Conservation (phyloP, 2,888 invertebrate genomes). For the Hirtodrosophila duncani region DNA sequence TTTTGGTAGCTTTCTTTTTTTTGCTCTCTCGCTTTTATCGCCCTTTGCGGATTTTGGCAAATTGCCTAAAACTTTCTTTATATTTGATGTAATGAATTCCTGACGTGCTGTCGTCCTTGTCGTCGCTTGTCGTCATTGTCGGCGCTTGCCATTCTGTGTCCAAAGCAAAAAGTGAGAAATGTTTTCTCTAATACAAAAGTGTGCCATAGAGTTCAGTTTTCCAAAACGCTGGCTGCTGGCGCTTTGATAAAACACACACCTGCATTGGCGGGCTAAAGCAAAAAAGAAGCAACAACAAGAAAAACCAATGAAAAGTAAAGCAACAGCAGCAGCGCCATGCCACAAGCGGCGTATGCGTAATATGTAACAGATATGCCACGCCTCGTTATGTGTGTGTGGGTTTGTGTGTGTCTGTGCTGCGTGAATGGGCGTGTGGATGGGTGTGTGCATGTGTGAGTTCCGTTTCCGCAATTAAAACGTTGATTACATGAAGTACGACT, state of each 20-base stretch:
- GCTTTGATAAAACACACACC: slow-evolving; percentile 29
- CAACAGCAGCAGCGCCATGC: slow-evolving; percentile 27
- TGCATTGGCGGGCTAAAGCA: slow-evolving; percentile 38
- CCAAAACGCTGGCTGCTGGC: slow-evolving; percentile 1
- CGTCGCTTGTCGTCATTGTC: slow-evolving; percentile 33
- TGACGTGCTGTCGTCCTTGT: slow-evolving; percentile 44
- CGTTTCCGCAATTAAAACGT: slow-evolving; percentile 74
- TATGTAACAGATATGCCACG: slow-evolving; percentile 54
- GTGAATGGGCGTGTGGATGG: slow-evolving; percentile 3
- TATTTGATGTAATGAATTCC: slow-evolving; percentile 72
- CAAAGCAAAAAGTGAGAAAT: slow-evolving; percentile 19
- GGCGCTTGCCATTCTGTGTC: slow-evolving; percentile 3
- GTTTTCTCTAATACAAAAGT: slow-evolving; percentile 42
- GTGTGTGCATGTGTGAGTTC: slow-evolving; percentile 57
- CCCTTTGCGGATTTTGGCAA: slow-evolving; percentile 50
- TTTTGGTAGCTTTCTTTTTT: slow-evolving; percentile 24
- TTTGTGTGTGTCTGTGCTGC: not conserved
- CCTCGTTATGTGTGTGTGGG: slow-evolving; percentile 3
- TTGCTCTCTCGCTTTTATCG: not conserved
- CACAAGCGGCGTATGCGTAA: slow-evolving; percentile 62
- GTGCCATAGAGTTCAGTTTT: slow-evolving; percentile 4
- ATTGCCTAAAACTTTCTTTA: slow-evolving; percentile 72
- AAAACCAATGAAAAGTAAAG: slow-evolving; percentile 23
- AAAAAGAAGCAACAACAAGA: slow-evolving; percentile 11
- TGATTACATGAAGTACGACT: slow-evolving; percentile 70